Percentiles rank a stretch among this genome's conserved stretches.
phyloP scores from a whole-genome alignment of 2,113 vertebrate genomes.

The Malurus alboscapulatus region DNA sequence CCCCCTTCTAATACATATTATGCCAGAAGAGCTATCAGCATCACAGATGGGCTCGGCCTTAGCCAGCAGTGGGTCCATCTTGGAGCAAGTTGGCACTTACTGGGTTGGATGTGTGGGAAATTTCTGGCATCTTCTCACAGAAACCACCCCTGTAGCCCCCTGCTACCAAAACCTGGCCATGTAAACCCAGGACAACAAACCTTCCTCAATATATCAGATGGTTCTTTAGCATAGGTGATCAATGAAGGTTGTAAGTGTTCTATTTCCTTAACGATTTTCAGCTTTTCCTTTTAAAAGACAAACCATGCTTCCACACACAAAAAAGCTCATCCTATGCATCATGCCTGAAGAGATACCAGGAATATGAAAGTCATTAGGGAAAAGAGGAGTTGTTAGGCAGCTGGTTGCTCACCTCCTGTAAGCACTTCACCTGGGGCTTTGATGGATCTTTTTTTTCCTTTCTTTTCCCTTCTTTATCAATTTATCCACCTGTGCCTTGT shows the following conservation, averaged over 20 bases:
- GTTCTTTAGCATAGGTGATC: background rate
- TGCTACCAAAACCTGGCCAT: background rate
- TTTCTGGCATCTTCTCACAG: background rate
- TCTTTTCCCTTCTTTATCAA: background rate
- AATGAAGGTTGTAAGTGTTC: background rate
- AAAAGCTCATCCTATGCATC: no score
- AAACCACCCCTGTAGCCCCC: background rate
- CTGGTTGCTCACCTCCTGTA: background rate
- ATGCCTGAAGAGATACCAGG: background rate
- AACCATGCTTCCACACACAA: background rate
- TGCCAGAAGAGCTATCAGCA: fast-evolving
- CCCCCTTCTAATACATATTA: background rate
- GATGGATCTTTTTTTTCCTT: background rate
- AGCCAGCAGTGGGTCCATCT: background rate
- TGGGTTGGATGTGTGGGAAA: background rate
- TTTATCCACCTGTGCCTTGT: background rate
- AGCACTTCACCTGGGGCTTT: background rate
- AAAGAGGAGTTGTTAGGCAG: background rate
- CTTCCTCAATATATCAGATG: background rate
- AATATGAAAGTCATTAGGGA: background rate
- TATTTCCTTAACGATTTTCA: background rate
- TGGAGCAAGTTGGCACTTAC: background rate
- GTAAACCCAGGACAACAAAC: background rate
- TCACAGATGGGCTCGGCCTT: fast-evolving
- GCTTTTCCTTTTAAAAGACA: background rate